Evolutionary conservation across 1,140 invertebrate species (phyloP).

Genomic region (Apis florea): DNA sequence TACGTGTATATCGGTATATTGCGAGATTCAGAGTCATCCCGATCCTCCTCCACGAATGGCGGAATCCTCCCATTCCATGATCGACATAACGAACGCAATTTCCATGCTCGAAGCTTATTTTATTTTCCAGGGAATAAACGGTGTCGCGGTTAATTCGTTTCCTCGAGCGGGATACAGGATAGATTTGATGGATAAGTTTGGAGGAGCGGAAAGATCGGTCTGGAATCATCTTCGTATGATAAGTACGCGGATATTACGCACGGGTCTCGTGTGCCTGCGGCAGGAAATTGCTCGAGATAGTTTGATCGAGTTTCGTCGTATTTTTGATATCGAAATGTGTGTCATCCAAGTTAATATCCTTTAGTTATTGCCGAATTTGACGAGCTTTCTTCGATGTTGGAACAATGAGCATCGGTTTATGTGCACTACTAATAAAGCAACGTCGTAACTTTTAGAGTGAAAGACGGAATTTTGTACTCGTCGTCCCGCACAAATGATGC

Average conservation of each 20-base stretch:
- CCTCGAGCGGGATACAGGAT: background rate
- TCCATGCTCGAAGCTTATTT: background rate
- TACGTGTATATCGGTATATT: background rate
- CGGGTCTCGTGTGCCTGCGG: background rate
- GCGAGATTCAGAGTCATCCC: conserved; percentile 20
- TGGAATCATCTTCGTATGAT: conserved; percentile 15
- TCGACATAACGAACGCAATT: background rate
- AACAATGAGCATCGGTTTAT: background rate
- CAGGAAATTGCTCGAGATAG: conserved; percentile 1
- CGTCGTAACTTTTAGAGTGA: too few relatives aligned
- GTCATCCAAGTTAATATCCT: background rate
- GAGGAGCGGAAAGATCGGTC: background rate
- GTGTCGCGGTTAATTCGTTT: conserved; percentile 45
- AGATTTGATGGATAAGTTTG: background rate
- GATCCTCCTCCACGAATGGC: conserved; percentile 8
- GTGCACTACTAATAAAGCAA: background rate
- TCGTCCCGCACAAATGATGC: too few relatives aligned
- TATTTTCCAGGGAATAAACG: conserved; percentile 33
- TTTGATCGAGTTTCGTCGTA: background rate
- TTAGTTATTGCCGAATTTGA: background rate
- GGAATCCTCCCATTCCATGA: background rate
- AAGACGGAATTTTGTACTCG: too few relatives aligned
- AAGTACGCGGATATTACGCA: conserved; percentile 28
- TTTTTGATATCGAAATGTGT: background rate
- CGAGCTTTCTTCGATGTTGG: background rate